Conservation (phyloP, 2,888 invertebrate species). For the Tetragonula carbonaria region DNA sequence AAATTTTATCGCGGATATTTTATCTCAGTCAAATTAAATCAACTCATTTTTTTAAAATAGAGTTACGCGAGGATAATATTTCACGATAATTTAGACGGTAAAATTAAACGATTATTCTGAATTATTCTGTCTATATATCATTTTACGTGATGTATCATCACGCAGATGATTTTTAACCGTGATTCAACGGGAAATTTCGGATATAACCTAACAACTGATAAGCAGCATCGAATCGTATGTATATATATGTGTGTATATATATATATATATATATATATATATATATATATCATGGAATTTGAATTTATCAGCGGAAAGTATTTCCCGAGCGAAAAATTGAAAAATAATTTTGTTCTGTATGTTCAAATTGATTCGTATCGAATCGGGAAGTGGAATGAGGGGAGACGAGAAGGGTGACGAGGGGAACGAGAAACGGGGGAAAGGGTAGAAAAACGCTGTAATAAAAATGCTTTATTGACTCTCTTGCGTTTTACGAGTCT, state of each 20-base stretch:
- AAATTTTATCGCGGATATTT: neutral
- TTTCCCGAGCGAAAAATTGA: conserved; percentile 12
- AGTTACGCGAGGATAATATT: neutral
- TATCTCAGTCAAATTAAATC: neutral
- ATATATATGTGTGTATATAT: neutral
- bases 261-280: neutral
- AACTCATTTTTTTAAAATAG: neutral
- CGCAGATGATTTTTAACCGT: neutral
- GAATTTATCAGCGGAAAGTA: conserved; percentile 30
- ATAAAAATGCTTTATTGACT: conserved; percentile 15
- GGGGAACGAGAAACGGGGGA: too few relatives aligned
- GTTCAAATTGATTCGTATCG: neutral
- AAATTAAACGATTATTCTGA: neutral
- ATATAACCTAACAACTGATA: conserved; percentile 32
- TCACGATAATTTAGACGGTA: conserved; percentile 19
- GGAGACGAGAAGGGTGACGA: too few relatives aligned
- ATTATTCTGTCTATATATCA: neutral
- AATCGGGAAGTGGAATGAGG: neutral
- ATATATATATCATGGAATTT: neutral
- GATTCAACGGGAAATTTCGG: conserved; percentile 8
- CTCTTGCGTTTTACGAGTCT: neutral
- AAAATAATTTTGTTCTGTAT: conserved; percentile 19
- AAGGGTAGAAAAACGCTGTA: neutral
- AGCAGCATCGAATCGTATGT: neutral
- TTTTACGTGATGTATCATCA: neutral